Percentiles rank a stretch among this genome's conserved stretches.
These are phyloP conservation scores for Globodera rostochiensis DNA, from an alignment of 1,140 invertebrate species.

Conservation along the genomic window DNA sequence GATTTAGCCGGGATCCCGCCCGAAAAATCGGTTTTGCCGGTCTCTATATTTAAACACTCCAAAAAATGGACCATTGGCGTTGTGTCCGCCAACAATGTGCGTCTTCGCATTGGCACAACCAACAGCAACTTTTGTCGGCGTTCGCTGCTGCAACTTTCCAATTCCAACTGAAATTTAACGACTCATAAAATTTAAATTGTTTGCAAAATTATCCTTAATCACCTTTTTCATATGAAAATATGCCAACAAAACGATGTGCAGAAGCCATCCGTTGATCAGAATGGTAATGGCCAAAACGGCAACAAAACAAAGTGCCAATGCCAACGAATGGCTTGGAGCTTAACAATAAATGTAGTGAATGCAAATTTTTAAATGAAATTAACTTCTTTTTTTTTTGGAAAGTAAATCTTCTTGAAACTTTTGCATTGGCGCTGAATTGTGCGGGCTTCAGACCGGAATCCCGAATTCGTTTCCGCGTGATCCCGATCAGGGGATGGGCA, in stretches of 20 bases:
- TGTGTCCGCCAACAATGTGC: not conserved
- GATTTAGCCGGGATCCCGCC: no score
- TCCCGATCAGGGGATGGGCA: no score
- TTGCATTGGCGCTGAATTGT: not conserved
- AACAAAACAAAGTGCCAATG: conserved; percentile 15
- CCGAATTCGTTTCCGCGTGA: no score
- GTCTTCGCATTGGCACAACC: not conserved
- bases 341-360: not conserved
- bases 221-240: conserved; percentile 43
- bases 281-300: conserved; percentile 33
- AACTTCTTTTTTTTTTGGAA: no score
- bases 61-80: not conserved
- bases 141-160: not conserved
- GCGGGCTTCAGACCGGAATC: no score
- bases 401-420: not conserved
- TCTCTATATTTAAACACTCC: not conserved
- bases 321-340: not conserved
- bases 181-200: not conserved
- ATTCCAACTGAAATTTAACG: not conserved
- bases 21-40: no score
- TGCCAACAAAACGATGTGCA: conserved; percentile 47
- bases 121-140: not conserved
- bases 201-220: not conserved
- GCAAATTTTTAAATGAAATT: not conserved
- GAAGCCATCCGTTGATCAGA: conserved; percentile 42